These are phyloP conservation scores for Holothuria leucospilota DNA, from an alignment of 53 echinoderm and acorn worm species.

Conservation along the genomic window DNA sequence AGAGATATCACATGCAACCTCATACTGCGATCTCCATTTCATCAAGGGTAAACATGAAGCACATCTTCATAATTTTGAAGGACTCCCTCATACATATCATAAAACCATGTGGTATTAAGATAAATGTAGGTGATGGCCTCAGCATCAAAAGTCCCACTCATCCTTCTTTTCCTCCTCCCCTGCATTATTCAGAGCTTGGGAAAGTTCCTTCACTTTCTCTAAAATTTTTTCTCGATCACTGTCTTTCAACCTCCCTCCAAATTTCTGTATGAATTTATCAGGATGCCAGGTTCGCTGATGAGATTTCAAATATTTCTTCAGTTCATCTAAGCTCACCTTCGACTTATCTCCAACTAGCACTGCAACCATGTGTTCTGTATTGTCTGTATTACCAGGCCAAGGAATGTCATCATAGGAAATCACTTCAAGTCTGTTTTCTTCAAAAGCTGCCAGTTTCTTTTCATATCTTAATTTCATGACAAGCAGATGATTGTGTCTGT, in stretches of 20 bases:
- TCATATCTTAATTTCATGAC: slow-evolving; percentile 40
- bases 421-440: slow-evolving; percentile 39
- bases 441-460: slow-evolving; percentile 62
- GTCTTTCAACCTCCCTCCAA: slow-evolving; percentile 72
- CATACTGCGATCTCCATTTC: too few species aligned
- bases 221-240: slow-evolving; percentile 74
- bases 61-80: too few species aligned
- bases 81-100: too few species aligned
- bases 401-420: slow-evolving; percentile 67
- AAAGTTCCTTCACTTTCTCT: slow-evolving; percentile 82
- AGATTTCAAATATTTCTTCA: slow-evolving; percentile 76
- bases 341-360: slow-evolving; percentile 79
- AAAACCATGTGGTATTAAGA: too few species aligned
- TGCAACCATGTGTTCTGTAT: slow-evolving; percentile 70
- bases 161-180: slow-evolving; percentile 54
- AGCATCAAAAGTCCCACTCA: slow-evolving; percentile 33
- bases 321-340: slow-evolving; percentile 55
- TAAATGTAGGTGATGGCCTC: too few species aligned
- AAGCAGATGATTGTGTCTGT: slow-evolving; percentile 57
- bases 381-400: slow-evolving; percentile 75
- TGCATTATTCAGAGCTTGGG: slow-evolving; percentile 86
- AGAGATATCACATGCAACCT: too few species aligned
- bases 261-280: slow-evolving; percentile 94
- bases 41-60: too few species aligned
- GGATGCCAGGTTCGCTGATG: slow-evolving; percentile 97